Evolutionary conservation across 2,888 invertebrate species (phyloP).

Genomic region (Autographa gamma): DNA sequence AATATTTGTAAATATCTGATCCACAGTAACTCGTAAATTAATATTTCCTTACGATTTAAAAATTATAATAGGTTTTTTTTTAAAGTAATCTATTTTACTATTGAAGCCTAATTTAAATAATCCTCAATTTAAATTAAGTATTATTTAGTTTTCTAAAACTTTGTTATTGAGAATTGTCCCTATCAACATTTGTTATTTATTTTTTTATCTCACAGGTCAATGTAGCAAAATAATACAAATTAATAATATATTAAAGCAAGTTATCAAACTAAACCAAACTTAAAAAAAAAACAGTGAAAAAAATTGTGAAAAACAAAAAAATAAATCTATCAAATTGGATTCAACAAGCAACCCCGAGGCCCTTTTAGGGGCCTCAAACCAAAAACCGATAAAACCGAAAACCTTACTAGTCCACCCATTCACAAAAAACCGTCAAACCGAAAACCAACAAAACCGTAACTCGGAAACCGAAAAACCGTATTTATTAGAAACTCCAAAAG

Average conservation of each 20-base stretch:
- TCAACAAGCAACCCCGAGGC: conserved; percentile 72
- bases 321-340: conserved; percentile 83
- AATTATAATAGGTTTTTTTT: no score
- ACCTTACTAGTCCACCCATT: conserved; percentile 81
- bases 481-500: conserved; percentile 79
- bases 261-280: not conserved
- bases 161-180: no score
- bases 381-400: conserved; percentile 61
- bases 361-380: conserved; percentile 77
- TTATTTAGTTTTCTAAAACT: no score
- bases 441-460: conserved; percentile 25
- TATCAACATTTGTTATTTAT: not conserved
- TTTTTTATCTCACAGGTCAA: not conserved
- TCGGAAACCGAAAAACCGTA: conserved; percentile 71
- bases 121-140: no score
- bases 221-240: not conserved
- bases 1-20: no score
- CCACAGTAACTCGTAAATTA: no score
- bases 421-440: conserved; percentile 31
- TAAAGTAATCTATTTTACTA: no score
- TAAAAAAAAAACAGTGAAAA: conserved; percentile 7
- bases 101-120: no score
- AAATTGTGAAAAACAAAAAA: conserved; percentile 23
- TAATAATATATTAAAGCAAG: not conserved
- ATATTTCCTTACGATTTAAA: no score